Percentiles rank a stretch among this genome's conserved stretches.
Conservation (phyloP, 2,888 invertebrate species). For the Tipula helvola region DNA sequence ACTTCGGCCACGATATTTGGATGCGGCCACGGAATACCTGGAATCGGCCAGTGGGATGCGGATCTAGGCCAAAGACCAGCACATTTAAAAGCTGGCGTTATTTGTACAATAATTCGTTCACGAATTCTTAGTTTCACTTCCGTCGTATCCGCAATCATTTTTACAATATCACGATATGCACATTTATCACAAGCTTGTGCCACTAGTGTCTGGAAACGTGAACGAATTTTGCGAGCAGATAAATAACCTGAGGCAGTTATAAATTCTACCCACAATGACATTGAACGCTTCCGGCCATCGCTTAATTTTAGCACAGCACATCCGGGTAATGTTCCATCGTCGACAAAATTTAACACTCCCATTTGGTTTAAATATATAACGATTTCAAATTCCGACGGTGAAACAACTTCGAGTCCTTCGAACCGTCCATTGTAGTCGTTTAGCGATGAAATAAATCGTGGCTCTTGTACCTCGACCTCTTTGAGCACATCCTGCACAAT, state of each 20-base stretch:
- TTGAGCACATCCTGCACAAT: conserved; percentile 91
- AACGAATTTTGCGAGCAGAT: conserved; percentile 89
- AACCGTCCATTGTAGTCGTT: conserved; percentile 81
- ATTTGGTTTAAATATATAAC: conserved; percentile 93
- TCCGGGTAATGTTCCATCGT: conserved; percentile 86
- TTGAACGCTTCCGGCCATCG: conserved; percentile 91
- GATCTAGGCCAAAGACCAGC: conserved; percentile 90
- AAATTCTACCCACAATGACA: conserved; percentile 97
- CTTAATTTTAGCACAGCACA: conserved; percentile 89
- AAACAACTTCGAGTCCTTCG: conserved; percentile 86
- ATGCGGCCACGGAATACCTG: conserved; percentile 88
- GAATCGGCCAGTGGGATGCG: conserved; percentile 88
- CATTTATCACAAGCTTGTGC: conserved; percentile 90
- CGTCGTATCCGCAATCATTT: conserved; percentile 90
- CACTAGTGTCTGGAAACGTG: conserved; percentile 82
- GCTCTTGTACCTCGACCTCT: conserved; percentile 92
- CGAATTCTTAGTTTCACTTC: conserved; percentile 85
- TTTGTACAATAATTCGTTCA: conserved; percentile 86
- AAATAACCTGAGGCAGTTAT: conserved; percentile 93
- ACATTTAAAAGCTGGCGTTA: conserved; percentile 91
- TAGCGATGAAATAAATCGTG: conserved; percentile 82
- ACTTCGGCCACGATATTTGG: conserved; percentile 87
- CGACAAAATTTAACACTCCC: conserved; percentile 97
- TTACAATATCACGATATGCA: conserved; percentile 82
- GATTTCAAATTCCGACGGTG: conserved; percentile 89